Evolutionary conservation across 2,888 invertebrate species (phyloP).

Genomic region (Cheilosia vernalis): DNA sequence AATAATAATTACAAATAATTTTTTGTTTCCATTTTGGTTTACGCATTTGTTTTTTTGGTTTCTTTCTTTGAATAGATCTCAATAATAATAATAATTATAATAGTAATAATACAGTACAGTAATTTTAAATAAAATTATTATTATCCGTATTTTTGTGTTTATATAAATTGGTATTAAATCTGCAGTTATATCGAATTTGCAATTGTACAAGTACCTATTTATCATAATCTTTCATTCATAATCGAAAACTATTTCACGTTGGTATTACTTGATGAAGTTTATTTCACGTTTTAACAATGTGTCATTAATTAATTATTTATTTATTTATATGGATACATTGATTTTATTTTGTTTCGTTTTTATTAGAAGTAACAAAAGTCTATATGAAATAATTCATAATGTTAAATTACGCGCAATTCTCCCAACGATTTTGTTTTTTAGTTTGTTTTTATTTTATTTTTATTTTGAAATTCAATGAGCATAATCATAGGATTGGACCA

Average conservation of each 20-base stretch:
- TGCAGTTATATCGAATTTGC: slow-evolving; percentile 63
- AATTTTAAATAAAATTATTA: slow-evolving; percentile 67
- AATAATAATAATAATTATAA: slow-evolving; percentile 62
- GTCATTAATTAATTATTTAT: slow-evolving; percentile 26
- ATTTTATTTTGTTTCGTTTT: slow-evolving; percentile 24
- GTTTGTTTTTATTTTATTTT: slow-evolving; percentile 39
- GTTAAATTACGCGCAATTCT: slow-evolving; percentile 40
- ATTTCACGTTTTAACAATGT: slow-evolving; percentile 34
- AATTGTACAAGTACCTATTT: slow-evolving; percentile 25
- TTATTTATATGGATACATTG: slow-evolving; percentile 59
- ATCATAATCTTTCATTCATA: slow-evolving; percentile 45
- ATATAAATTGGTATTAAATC: slow-evolving; percentile 24
- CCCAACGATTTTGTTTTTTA: slow-evolving; percentile 55
- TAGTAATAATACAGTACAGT: slow-evolving; percentile 72
- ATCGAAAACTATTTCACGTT: slow-evolving; percentile 61
- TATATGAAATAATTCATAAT: slow-evolving; percentile 68
- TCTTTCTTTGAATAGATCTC: slow-evolving; percentile 63
- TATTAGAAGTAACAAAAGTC: slow-evolving; percentile 69
- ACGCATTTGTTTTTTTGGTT: slow-evolving; percentile 17
- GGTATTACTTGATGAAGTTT: slow-evolving; percentile 31
- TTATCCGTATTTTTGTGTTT: slow-evolving; percentile 43
- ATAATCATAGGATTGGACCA: slow-evolving; percentile 73
- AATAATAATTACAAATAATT: slow-evolving; percentile 74
- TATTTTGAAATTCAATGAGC: slow-evolving; percentile 60
- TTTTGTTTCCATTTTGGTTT: slow-evolving; percentile 42